Evolutionary conservation across 1,140 invertebrate genomes (phyloP).

Genomic region (Arion vulgaris): DNA sequence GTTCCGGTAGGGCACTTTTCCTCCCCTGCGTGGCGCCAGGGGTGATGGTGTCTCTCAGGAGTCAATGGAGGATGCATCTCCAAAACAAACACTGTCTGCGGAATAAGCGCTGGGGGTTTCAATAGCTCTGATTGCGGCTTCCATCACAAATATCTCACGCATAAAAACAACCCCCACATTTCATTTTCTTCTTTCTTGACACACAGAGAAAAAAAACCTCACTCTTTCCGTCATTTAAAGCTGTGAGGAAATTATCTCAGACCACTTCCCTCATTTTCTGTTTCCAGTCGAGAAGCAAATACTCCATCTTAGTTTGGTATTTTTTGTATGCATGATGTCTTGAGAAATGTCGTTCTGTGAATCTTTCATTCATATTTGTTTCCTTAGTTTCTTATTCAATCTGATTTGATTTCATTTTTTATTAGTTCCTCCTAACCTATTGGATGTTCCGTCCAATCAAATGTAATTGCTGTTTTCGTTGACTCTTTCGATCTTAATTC

Average conservation of each 20-base stretch:
- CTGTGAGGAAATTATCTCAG: neutral
- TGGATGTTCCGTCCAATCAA: neutral
- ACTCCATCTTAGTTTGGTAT: neutral
- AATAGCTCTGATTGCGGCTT: slow-evolving; percentile 18
- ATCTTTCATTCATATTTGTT: neutral
- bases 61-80: slow-evolving; percentile 9
- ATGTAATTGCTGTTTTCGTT: neutral
- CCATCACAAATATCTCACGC: slow-evolving; percentile 11
- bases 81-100: slow-evolving; percentile 7
- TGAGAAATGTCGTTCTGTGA: neutral
- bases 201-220: neutral
- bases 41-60: slow-evolving; percentile 1
- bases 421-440: neutral
- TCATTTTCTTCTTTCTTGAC: slow-evolving; percentile 1
- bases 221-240: slow-evolving; percentile 5
- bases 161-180: slow-evolving; percentile 2
- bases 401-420: neutral
- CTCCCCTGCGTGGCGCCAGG: slow-evolving; percentile 5
- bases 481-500: neutral
- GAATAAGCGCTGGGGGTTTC: slow-evolving; percentile 1
- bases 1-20: neutral
- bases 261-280: slow-evolving; percentile 3
- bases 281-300: slow-evolving; percentile 13
- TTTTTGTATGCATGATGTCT: neutral
- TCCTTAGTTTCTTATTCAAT: neutral